Conservation (phyloP, 64 coral and sea anemone species). For the Montipora foliosa region DNA sequence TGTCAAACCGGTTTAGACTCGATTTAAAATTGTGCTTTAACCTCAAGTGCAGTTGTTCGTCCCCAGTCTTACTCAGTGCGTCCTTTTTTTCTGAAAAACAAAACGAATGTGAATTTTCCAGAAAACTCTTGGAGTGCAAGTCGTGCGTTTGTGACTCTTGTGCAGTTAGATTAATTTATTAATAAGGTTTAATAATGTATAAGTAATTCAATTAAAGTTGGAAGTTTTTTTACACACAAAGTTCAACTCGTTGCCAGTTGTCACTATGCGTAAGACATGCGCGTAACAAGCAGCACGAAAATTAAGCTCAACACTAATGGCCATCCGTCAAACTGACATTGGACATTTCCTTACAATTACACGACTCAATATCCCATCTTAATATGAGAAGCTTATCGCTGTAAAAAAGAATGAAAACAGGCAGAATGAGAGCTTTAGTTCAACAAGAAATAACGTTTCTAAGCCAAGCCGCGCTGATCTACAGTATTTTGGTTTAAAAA, state of each 20-base stretch:
- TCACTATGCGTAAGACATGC: neutral
- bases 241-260: neutral
- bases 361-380: no score
- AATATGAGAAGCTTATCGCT: no score
- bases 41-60: conserved; percentile 58
- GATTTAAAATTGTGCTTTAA: conserved; percentile 52
- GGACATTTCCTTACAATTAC: no score
- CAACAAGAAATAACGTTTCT: no score
- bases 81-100: conserved; percentile 50
- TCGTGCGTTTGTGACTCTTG: neutral
- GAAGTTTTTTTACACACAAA: neutral
- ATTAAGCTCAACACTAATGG: no score
- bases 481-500: no score
- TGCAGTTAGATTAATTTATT: neutral
- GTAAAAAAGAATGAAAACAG: no score
- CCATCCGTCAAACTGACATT: no score
- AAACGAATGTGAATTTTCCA: conserved; percentile 35
- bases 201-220: neutral
- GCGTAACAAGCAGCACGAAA: neutral
- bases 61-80: conserved; percentile 47
- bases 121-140: neutral
- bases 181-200: neutral
- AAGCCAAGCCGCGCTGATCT: no score
- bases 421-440: no score
- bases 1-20: conserved; percentile 33